These are phyloP conservation scores for Paratilapia polleni DNA, from an alignment of 2,113 vertebrate genomes.

Conservation along the genomic window DNA sequence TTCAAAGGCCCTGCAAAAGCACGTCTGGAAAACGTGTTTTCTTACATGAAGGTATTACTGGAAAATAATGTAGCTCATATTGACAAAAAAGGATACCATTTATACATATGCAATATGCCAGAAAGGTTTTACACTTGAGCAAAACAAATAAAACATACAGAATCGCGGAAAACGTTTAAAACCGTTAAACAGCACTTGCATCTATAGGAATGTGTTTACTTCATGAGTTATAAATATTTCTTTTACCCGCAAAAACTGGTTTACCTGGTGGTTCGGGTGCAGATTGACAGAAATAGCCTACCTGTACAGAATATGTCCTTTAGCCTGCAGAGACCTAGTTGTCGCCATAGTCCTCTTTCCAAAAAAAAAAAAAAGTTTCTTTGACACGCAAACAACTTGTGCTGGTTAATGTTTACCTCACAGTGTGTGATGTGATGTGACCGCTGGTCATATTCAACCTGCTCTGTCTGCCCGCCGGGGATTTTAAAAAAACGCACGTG, in stretches of 20 bases:
- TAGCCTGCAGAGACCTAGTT: background rate
- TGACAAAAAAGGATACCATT: background rate
- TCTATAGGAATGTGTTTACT: background rate
- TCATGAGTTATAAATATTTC: background rate
- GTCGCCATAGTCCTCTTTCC: conserved; percentile 64
- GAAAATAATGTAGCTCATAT: background rate
- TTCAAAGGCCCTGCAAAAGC: conserved; percentile 49
- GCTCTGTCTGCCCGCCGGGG: background rate
- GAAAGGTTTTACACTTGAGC: background rate
- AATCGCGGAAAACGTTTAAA: background rate
- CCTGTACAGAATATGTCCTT: conserved; percentile 20
- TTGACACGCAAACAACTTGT: background rate
- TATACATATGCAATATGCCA: background rate
- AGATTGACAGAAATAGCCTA: background rate
- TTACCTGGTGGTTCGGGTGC: conserved; percentile 60
- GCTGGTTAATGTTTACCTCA: conserved; percentile 71
- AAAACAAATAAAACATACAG: background rate
- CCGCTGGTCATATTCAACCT: background rate
- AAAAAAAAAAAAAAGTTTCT: background rate
- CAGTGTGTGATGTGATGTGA: background rate
- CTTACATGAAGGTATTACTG: background rate
- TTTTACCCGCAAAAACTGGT: background rate
- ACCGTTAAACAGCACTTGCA: background rate
- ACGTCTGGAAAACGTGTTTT: background rate
- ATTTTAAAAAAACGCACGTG: conserved; percentile 30